Conservation (phyloP, 2,113 vertebrate species). For the Pteronura brasiliensis region DNA sequence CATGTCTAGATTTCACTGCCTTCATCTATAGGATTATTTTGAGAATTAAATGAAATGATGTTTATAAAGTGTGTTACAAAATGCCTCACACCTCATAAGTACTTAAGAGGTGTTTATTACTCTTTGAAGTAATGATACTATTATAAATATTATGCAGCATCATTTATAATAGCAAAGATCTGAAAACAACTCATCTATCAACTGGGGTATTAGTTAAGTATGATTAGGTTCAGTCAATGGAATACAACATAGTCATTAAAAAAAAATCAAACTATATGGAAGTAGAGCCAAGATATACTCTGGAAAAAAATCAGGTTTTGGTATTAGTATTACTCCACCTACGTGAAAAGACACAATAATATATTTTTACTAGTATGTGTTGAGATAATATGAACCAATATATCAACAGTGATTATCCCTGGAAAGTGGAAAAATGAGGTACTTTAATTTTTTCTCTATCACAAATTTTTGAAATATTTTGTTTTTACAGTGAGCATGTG, state of each 20-base stretch:
- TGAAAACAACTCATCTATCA: slow-evolving; percentile 13
- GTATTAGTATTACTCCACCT: background rate
- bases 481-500: background rate
- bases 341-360: background rate
- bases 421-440: background rate
- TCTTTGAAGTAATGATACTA: background rate
- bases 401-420: background rate
- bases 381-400: slow-evolving; percentile 18
- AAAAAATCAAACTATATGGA: background rate
- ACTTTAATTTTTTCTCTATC: slow-evolving; percentile 21
- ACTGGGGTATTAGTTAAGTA: background rate
- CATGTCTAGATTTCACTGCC: background rate
- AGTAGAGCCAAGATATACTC: background rate
- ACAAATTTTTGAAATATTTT: background rate
- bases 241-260: background rate
- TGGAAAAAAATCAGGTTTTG: slow-evolving; percentile 36
- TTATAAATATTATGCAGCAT: background rate
- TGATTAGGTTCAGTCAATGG: background rate
- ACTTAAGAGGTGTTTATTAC: background rate
- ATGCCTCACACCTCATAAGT: background rate
- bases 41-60: slow-evolving; percentile 22
- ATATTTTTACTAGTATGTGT: background rate
- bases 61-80: background rate
- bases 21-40: background rate
- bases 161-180: slow-evolving; percentile 14